Conservation (phyloP, 2,888 invertebrate species). For the Tuberolachnus salignus region DNA sequence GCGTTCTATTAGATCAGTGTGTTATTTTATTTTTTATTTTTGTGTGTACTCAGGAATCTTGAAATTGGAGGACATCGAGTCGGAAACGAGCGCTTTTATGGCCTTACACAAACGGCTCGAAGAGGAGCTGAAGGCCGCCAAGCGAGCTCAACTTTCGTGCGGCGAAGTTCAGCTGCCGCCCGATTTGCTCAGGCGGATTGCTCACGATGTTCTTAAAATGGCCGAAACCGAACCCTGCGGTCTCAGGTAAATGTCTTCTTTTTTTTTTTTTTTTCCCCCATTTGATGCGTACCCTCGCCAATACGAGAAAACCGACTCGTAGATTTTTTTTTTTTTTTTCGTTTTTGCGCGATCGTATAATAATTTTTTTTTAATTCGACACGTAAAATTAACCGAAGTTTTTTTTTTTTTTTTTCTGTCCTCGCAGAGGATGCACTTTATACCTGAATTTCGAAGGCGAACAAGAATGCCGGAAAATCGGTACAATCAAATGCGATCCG, state of each 20-base stretch:
- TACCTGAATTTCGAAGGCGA: constrained; percentile 82
- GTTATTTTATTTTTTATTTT: constrained; percentile 3
- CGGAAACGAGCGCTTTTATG: constrained; percentile 62
- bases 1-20: neutral
- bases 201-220: constrained; percentile 79
- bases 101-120: constrained; percentile 79
- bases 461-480: constrained; percentile 72
- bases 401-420: constrained; percentile 55
- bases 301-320: neutral
- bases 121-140: constrained; percentile 79
- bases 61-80: constrained; percentile 51
- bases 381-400: neutral
- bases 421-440: constrained; percentile 75
- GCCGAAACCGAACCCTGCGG: constrained; percentile 91
- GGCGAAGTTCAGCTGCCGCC: constrained; percentile 86
- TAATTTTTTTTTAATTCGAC: neutral
- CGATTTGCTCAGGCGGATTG: constrained; percentile 78
- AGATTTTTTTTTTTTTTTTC: constrained; percentile 1
- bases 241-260: constrained; percentile 65
- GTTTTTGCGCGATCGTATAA: neutral
- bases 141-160: constrained; percentile 78
- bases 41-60: constrained; percentile 43
- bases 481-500: constrained; percentile 84
- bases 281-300: too few relatives aligned
- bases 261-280: neutral